Base-by-base conservation (phyloP, 2,113 vertebrate genomes). In the Paradisaea rubra region DNA sequence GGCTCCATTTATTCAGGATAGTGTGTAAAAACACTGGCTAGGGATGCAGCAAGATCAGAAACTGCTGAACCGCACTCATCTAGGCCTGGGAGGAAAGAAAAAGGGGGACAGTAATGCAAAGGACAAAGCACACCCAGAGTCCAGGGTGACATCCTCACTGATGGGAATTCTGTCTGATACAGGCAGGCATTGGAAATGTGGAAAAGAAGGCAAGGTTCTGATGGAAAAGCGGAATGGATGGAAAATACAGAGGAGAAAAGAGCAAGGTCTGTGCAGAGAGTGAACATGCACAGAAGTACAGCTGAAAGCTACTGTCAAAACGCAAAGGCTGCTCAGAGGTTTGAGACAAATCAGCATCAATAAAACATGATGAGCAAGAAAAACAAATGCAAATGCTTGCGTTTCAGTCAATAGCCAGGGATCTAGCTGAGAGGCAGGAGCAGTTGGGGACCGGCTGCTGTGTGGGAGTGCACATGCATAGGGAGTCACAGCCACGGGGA, bases 351-450 rank as follows among this genome's bases (percentile, higher is more conserved):
- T 85, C 70, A 69, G 41, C 88, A 95, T 96, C 91, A 96, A 95
- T 94, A 96, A 97, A 97, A 95, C 73, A 96, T 65, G 86, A 96
- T 71, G 91, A 96, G 89, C 88, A 94, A 89, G 93, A 94, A 91
- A 94, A 96, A 91, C 89, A 96, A 96, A 95, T 89, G 92, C 94
- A 94, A 93, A 93, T 94, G 91, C 41, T 49, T 70, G 52, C 65
- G 77, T 94, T 93, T 96, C 85, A 86, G 86, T 94, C 91, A 89
- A 61, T 88, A 93, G 73, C 60, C 42, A 90, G 83, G 77, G 64
- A 86, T 84, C 18, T 91, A 81, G 86, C 80, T 78, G 91, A 90
- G 82, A 93, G 76, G 88, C 72, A 93, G 89, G 56, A 90, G 91
- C 91, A 95, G 91, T 72, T 33, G 59, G 94, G 81, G 45, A 81